These are phyloP conservation scores for Triops cancriformis DNA, from an alignment of 1,140 invertebrate species.

Conservation along the genomic window DNA sequence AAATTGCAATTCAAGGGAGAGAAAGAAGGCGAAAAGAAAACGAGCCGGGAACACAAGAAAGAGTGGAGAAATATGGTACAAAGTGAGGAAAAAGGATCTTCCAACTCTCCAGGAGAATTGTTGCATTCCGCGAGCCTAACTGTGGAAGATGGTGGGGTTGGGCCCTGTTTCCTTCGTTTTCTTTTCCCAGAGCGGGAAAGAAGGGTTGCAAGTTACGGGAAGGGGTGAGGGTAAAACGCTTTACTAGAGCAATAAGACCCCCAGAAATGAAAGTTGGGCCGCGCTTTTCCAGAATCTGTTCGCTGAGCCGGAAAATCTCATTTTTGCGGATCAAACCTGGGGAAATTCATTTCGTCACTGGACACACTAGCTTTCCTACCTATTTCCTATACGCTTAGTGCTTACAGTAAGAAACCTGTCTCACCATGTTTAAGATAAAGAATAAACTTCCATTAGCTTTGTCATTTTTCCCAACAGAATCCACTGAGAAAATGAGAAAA, in stretches of 20 bases:
- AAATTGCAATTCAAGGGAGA: not conserved
- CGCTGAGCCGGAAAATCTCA: not conserved
- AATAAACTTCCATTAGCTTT: too few species aligned
- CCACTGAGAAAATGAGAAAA: too few species aligned
- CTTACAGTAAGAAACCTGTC: too few species aligned
- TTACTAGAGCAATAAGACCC: not conserved
- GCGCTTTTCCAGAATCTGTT: not conserved
- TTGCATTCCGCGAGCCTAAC: too few species aligned
- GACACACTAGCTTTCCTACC: too few species aligned
- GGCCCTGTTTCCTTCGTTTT: not conserved
- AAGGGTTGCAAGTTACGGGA: not conserved
- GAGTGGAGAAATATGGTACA: not conserved
- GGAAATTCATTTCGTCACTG: too few species aligned
- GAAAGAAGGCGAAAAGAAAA: not conserved
- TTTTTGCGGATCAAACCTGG: not conserved
- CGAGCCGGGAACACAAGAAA: not conserved
- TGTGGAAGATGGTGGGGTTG: not conserved
- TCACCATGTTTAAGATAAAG: too few species aligned
- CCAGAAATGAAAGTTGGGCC: too few species aligned
- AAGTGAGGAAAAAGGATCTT: too few species aligned
- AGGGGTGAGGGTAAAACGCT: not conserved
- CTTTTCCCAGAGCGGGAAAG: not conserved
- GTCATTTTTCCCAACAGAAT: too few species aligned
- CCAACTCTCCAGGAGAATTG: too few species aligned
- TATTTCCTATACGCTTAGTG: too few species aligned